Conservation (phyloP, 2,113 vertebrate genomes). For the Phalacrocorax pelagicus region DNA sequence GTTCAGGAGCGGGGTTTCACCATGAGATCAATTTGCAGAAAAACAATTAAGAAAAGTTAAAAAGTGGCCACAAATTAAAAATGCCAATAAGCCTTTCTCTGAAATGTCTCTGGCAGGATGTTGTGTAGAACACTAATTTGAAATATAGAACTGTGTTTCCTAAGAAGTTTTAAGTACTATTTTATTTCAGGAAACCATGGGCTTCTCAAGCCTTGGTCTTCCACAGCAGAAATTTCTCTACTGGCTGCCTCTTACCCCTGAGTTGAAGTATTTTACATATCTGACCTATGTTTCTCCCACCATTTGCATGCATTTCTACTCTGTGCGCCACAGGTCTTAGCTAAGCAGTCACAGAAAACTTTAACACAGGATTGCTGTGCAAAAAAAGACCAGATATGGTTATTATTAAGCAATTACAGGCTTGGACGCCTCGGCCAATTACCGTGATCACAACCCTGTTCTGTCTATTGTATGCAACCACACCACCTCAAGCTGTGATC, state of each 20-base stretch:
- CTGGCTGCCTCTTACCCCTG: neutral
- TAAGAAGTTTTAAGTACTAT: neutral
- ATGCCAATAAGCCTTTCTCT: neutral
- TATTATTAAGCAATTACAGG: conserved; percentile 18
- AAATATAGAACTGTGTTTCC: neutral
- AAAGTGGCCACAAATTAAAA: neutral
- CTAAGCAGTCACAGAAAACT: neutral
- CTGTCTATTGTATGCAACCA: neutral
- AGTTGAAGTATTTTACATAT: neutral
- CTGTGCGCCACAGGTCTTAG: neutral
- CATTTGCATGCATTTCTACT: neutral
- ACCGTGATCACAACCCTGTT: neutral
- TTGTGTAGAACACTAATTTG: neutral
- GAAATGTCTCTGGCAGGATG: neutral
- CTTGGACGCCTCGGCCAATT: conserved; percentile 20
- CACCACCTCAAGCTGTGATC: conserved; percentile 3
- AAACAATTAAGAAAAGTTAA: neutral
- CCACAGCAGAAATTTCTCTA: neutral
- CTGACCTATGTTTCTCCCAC: neutral
- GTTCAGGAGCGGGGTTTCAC: neutral
- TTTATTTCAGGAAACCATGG: neutral
- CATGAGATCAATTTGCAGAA: neutral
- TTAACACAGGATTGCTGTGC: neutral
- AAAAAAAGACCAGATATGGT: neutral
- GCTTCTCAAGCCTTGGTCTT: neutral